Evolutionary conservation across 2,797 vertebrate species (phyloP), one percentile per base, ranked within the genome.

Genomic region (Phaenicophaeus curvirostris): DNA sequence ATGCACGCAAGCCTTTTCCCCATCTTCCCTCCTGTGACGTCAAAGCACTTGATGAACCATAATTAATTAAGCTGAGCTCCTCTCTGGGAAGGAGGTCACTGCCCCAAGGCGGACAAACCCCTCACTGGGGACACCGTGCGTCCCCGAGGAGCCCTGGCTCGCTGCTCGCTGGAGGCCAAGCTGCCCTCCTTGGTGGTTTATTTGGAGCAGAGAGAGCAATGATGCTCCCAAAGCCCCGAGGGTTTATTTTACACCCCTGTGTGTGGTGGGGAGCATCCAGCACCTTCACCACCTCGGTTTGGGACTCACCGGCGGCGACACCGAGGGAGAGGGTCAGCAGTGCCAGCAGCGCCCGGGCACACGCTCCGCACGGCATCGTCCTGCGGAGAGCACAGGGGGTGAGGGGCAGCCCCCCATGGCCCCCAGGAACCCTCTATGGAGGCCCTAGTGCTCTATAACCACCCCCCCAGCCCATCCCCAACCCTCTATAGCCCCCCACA

Each of bases 271-370:
- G 37, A 12, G 57, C 1, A 0, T 7, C 42, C 17, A 16, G 42
- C 42, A 42, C 42, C 42, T 42, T 42, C 42, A 13, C 42, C 42
- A 12, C 42, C 42, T 42, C 13, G 42, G 42, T 13, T 16, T 42
- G 73, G 62, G 69, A 95, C 97, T 96, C 95, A 97, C 97, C 94
- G 1, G 71, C 74, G 5, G 89, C 80, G 3, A 72, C 8, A 68
- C 74, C 3, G 4, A 90, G 41, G 39, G 84, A 76, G 27, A 95
- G 19, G 6, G 81, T 25, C 87, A 97, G 8, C 71, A 96, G 73
- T 2, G 8, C 67, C 90, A 96, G 74, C 55, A 94, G 27, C 28
- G 39, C 62, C 18, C 16, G 41, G 80, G 51, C 20, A 4, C 54
- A 50, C 10, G 59, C 78, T 67, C 48, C 68, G 3, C 87, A 39